phyloP scores from a whole-genome alignment of 2,888 invertebrate species.

The Mythimna impura region DNA sequence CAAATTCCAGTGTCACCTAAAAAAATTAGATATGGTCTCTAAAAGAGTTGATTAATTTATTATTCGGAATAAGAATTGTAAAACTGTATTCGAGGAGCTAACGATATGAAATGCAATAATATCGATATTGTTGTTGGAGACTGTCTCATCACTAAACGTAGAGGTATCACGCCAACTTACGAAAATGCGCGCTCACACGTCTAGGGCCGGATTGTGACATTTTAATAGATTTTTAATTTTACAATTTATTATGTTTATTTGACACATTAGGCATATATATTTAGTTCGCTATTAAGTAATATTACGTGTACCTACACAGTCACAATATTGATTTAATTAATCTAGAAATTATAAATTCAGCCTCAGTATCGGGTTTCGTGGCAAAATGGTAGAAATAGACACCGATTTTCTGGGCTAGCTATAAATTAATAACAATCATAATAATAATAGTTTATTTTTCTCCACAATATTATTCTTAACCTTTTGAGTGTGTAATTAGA shows the following conservation, averaged over 20 bases:
- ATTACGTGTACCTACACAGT: not conserved
- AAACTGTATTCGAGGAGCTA: not conserved
- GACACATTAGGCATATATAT: slow-evolving; percentile 26
- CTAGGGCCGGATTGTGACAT: slow-evolving; percentile 61
- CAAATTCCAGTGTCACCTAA: not conserved
- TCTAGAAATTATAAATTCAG: slow-evolving; percentile 20
- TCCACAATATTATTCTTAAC: too few relatives aligned
- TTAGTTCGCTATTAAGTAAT: slow-evolving; percentile 17
- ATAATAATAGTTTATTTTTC: too few relatives aligned
- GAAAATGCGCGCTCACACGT: slow-evolving; percentile 61
- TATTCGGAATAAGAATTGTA: too few relatives aligned
- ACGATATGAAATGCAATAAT: not conserved
- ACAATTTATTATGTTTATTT: slow-evolving; percentile 47
- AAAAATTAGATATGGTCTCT: not conserved
- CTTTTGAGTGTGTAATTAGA: too few relatives aligned
- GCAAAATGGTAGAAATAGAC: slow-evolving; percentile 4
- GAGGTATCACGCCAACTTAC: slow-evolving; percentile 65
- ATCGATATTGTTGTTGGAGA: slow-evolving; percentile 28
- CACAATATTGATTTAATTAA: slow-evolving; percentile 8
- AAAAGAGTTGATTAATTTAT: not conserved
- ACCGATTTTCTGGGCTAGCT: not conserved
- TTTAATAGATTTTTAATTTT: slow-evolving; percentile 41
- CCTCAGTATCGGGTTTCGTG: not conserved
- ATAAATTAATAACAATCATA: too few relatives aligned
- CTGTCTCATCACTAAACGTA: slow-evolving; percentile 44